A percentile compares a stretch with the other conserved stretches of the same genome.
These are phyloP conservation scores for Thera britannica DNA, from an alignment of 2,888 invertebrate genomes.

Conservation along the genomic window DNA sequence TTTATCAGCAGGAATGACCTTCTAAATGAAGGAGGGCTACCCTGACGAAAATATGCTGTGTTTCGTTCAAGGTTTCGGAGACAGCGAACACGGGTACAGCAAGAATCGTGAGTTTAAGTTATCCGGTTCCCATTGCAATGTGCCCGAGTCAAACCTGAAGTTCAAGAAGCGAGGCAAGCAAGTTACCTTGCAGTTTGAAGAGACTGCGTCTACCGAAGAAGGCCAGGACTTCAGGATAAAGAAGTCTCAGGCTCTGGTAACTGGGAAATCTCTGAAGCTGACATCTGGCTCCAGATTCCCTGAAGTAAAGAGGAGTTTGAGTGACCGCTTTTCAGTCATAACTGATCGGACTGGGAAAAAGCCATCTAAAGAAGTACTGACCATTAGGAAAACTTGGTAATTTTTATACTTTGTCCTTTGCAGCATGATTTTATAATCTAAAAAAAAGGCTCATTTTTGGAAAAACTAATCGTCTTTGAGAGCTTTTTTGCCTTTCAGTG, in stretches of 20 bases:
- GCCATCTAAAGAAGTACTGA: slow-evolving; percentile 66
- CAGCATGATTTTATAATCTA: not conserved
- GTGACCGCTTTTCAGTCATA: slow-evolving; percentile 76
- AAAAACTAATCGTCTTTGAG: too few species aligned
- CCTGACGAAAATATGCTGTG: slow-evolving; percentile 87
- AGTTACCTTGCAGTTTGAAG: slow-evolving; percentile 55
- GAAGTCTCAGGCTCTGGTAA: slow-evolving; percentile 54
- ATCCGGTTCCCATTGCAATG: slow-evolving; percentile 50
- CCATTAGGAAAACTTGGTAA: slow-evolving; percentile 82
- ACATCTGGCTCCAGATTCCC: slow-evolving; percentile 65
- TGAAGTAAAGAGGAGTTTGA: slow-evolving; percentile 78
- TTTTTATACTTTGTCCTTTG: not conserved
- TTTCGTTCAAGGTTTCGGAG: slow-evolving; percentile 88
- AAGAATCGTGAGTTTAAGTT: slow-evolving; percentile 62
- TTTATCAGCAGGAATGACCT: slow-evolving; percentile 58
- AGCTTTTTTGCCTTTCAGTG: too few species aligned
- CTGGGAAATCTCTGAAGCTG: slow-evolving; percentile 67
- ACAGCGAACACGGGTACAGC: slow-evolving; percentile 65
- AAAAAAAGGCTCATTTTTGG: not conserved
- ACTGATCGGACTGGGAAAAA: slow-evolving; percentile 68
- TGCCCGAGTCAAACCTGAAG: slow-evolving; percentile 60
- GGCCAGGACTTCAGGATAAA: slow-evolving; percentile 50
- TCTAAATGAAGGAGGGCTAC: slow-evolving; percentile 81
- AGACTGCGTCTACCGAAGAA: slow-evolving; percentile 44
- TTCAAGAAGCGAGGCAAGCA: slow-evolving; percentile 58